Conservation (phyloP, 2,888 invertebrate genomes). For the Oscheius myriophilus region DNA sequence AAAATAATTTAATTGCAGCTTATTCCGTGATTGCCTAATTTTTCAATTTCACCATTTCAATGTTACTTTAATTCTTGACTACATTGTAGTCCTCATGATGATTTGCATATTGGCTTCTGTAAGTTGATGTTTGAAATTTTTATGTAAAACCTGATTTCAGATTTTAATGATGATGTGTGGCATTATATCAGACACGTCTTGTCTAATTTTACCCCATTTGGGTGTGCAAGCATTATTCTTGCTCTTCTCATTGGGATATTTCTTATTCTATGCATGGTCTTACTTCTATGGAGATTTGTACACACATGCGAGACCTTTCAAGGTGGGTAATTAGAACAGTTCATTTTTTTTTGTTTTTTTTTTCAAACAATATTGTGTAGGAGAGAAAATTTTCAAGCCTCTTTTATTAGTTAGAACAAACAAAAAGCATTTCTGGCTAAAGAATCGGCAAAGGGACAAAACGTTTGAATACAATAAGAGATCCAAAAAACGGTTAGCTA, state of each 20-base stretch:
- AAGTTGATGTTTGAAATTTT: conserved; percentile 8
- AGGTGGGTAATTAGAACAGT: conserved; percentile 37
- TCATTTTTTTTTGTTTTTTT: too few relatives aligned
- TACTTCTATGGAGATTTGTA: conserved; percentile 67
- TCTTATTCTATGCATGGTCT: conserved; percentile 64
- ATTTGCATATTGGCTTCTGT: conserved; percentile 60
- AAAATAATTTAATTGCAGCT: background rate
- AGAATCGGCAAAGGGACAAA: too few relatives aligned
- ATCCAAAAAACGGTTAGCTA: too few relatives aligned
- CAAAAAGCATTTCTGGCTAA: too few relatives aligned
- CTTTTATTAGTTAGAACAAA: too few relatives aligned
- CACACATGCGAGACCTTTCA: conserved; percentile 52
- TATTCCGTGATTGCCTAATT: conserved; percentile 60
- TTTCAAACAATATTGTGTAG: too few relatives aligned
- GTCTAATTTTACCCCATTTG: conserved; percentile 63
- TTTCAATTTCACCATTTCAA: conserved; percentile 65
- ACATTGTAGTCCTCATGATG: conserved; percentile 62
- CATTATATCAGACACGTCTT: conserved; percentile 57
- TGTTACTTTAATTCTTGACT: conserved; percentile 64
- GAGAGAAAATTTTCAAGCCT: too few relatives aligned
- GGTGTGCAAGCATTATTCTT: conserved; percentile 62
- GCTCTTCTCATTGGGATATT: conserved; percentile 62
- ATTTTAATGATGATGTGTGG: conserved; percentile 63
- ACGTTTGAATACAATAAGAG: too few relatives aligned
- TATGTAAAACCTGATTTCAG: conserved; percentile 29